Conservation (phyloP, 2,888 invertebrate genomes). For the Agriopis leucophaearia region DNA sequence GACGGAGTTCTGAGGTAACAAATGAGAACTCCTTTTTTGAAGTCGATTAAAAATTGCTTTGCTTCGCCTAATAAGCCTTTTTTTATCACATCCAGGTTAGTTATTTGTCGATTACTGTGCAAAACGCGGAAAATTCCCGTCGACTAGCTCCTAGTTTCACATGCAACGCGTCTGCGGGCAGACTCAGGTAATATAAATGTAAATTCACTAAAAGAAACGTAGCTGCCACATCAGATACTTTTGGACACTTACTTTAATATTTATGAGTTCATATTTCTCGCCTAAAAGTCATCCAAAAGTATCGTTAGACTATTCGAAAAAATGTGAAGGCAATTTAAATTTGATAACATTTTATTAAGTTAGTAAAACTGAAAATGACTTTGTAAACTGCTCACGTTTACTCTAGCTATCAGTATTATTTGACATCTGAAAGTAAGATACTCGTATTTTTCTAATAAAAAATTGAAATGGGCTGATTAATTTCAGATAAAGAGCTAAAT, state of each 20-base stretch:
- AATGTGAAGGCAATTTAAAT: constrained; percentile 25
- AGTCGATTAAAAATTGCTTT: no score
- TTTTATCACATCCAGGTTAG: constrained; percentile 28
- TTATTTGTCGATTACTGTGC: constrained; percentile 62
- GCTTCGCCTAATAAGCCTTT: background rate
- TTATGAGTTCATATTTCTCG: constrained; percentile 37
- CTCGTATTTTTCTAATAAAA: background rate
- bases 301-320: constrained; percentile 28
- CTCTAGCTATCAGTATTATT: constrained; percentile 10
- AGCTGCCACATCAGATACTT: constrained; percentile 36
- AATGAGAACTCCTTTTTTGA: no score
- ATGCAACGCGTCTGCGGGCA: constrained; percentile 56
- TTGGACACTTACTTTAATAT: constrained; percentile 40
- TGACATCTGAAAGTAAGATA: constrained; percentile 4
- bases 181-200: constrained; percentile 74
- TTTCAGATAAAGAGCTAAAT: no score
- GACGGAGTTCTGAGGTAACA: no score
- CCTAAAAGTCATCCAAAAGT: constrained; percentile 37
- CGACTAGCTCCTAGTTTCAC: constrained; percentile 50
- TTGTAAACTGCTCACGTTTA: constrained; percentile 20
- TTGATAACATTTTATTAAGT: constrained; percentile 26
- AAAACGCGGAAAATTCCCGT: constrained; percentile 59
- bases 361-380: constrained; percentile 14
- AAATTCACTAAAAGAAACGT: constrained; percentile 66
- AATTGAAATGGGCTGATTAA: no score